Conservation (phyloP, 2,797 vertebrate species). For the Denticeps clupeoides region DNA sequence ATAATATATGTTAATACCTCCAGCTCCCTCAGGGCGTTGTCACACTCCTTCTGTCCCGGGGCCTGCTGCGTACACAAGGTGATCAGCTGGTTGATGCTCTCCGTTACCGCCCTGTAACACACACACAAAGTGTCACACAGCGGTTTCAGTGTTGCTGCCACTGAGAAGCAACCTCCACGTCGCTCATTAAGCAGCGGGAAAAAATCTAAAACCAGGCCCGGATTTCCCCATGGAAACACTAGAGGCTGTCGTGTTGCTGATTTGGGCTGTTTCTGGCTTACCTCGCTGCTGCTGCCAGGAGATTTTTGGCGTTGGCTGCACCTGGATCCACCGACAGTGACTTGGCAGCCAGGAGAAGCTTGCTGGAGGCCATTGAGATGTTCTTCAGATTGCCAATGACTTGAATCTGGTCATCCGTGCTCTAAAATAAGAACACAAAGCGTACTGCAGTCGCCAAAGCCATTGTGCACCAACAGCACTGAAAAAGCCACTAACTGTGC, state of each 20-base stretch:
- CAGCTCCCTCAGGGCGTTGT: slow-evolving; percentile 89
- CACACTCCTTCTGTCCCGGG: slow-evolving; percentile 94
- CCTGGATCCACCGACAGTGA: slow-evolving; percentile 95
- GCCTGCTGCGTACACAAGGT: slow-evolving; percentile 94
- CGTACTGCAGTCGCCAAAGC: not conserved
- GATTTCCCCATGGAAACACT: not conserved
- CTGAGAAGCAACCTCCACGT: slow-evolving; percentile 54
- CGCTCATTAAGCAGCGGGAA: slow-evolving; percentile 60
- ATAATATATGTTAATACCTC: too few species aligned
- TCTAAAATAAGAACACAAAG: slow-evolving; percentile 53
- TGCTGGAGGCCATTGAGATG: slow-evolving; percentile 98
- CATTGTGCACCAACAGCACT: not conserved
- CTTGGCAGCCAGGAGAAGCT: slow-evolving; percentile 90
- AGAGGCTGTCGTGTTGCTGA: too few species aligned
- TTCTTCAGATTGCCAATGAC: slow-evolving; percentile 97
- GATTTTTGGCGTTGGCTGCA: slow-evolving; percentile 97
- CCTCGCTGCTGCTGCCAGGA: slow-evolving; percentile 93
- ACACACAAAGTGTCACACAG: slow-evolving; percentile 17
- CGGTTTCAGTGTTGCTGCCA: slow-evolving; percentile 47
- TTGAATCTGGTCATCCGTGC: slow-evolving; percentile 96
- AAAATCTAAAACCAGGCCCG: slow-evolving; percentile 35
- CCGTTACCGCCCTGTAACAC: slow-evolving; percentile 84
- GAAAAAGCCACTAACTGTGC: too few species aligned
- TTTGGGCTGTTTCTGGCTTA: slow-evolving; percentile 45
- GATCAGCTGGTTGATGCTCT: slow-evolving; percentile 98